Evolutionary conservation across 30 jellyfish, hydroid and myxozoan species (phyloP).

Genomic region (Morbakka virulenta): DNA sequence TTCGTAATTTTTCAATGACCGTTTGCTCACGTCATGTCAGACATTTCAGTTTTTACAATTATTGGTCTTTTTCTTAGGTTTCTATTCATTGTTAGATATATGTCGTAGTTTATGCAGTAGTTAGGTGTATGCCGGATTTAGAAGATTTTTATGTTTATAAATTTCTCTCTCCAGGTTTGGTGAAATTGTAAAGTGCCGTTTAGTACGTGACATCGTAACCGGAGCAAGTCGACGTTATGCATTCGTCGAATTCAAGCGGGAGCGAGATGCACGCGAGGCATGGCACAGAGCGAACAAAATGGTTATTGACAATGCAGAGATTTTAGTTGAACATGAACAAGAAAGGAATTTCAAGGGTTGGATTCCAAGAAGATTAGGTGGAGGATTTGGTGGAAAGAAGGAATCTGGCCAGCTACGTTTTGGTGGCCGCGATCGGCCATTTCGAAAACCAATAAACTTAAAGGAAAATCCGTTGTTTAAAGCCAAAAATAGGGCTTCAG

Average conservation of each 20-base stretch:
- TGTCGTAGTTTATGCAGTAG: no score
- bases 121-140: no score
- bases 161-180: conserved; percentile 53
- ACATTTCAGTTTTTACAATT: no score
- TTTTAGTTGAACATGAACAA: conserved; percentile 79
- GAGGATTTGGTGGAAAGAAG: conserved; percentile 98
- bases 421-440: conserved; percentile 97
- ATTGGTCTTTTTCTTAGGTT: no score
- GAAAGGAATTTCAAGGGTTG: conserved; percentile 86
- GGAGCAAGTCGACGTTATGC: conserved; percentile 93
- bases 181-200: conserved; percentile 64
- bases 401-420: conserved; percentile 98
- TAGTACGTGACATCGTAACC: conserved; percentile 80
- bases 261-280: conserved; percentile 85
- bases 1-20: no score
- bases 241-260: conserved; percentile 81
- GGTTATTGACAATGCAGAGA: conserved; percentile 69
- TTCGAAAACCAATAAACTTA: conserved; percentile 84
- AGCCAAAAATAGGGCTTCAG: no score
- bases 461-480: conserved; percentile 55
- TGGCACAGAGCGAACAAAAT: conserved; percentile 65
- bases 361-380: conserved; percentile 98
- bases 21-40: no score
- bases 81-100: no score
- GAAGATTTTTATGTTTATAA: no score